A percentile compares a stretch with the other conserved stretches of the same genome.
phyloP scores from a whole-genome alignment of 2,113 vertebrate genomes.

The Alces alces region DNA sequence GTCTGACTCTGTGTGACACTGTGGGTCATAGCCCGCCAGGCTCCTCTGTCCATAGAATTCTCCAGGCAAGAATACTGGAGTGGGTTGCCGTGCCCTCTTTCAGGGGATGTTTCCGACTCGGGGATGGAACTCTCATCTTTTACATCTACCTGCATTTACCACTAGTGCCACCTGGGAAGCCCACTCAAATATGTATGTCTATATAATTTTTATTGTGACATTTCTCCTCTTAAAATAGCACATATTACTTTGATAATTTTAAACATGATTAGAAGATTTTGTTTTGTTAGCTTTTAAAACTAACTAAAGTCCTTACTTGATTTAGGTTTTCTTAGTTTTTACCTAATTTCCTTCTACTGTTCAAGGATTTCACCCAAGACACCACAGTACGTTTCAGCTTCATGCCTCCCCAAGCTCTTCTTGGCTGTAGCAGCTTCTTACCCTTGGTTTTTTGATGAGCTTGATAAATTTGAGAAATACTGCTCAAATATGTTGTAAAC shows the following conservation, averaged over 20 bases:
- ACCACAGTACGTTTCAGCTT: neutral
- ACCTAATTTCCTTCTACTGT: neutral
- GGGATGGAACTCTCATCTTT: neutral
- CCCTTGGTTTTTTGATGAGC: neutral
- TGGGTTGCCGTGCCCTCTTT: neutral
- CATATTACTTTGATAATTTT: neutral
- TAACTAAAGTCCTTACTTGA: neutral
- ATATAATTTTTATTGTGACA: neutral
- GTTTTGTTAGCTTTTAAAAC: neutral
- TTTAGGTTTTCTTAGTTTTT: neutral
- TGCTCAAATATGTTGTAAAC: neutral
- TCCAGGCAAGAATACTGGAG: neutral
- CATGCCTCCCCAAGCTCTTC: neutral
- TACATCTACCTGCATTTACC: neutral
- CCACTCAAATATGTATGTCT: neutral
- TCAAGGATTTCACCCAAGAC: neutral
- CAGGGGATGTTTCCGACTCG: neutral
- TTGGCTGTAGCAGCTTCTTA: neutral
- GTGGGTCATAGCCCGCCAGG: neutral
- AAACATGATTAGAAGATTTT: neutral
- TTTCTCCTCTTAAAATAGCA: neutral
- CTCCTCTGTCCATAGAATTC: neutral
- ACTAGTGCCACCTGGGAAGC: neutral
- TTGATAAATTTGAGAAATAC: neutral
- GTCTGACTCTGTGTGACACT: neutral